Conservation (phyloP, 2,888 invertebrate species). For the Eilema sororculum region DNA sequence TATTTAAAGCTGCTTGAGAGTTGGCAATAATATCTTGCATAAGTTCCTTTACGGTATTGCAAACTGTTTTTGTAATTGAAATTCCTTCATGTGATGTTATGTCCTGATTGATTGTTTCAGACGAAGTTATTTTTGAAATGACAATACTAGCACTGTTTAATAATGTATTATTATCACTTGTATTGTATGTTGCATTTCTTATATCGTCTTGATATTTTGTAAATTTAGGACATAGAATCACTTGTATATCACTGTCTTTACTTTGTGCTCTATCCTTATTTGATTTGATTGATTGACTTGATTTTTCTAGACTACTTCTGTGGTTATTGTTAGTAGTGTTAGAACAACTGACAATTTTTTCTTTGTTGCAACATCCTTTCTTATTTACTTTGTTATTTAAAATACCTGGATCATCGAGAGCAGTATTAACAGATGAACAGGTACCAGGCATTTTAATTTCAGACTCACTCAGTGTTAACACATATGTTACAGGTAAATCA, state of each 20-base stretch:
- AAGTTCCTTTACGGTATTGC: not conserved
- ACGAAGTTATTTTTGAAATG: not conserved
- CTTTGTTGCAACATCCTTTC: not conserved
- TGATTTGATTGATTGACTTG: too few species aligned
- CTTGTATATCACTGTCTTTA: not conserved
- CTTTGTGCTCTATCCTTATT: not conserved
- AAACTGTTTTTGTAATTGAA: not conserved
- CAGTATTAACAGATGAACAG: not conserved
- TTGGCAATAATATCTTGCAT: not conserved
- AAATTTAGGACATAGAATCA: slow-evolving; percentile 6
- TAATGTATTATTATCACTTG: not conserved
- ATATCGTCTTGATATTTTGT: not conserved
- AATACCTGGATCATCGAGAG: not conserved
- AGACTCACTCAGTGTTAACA: not conserved
- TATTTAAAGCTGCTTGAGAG: not conserved
- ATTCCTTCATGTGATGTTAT: not conserved
- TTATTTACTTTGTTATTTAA: not conserved
- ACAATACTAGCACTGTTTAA: not conserved
- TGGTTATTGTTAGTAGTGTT: not conserved
- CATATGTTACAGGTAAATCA: not conserved
- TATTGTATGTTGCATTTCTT: not conserved
- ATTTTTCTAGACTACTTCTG: not conserved
- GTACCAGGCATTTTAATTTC: not conserved
- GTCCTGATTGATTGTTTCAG: slow-evolving; percentile 3
- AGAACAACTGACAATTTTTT: not conserved